Conservation (phyloP, 2,888 invertebrate species). For the Aethes cnicana region DNA sequence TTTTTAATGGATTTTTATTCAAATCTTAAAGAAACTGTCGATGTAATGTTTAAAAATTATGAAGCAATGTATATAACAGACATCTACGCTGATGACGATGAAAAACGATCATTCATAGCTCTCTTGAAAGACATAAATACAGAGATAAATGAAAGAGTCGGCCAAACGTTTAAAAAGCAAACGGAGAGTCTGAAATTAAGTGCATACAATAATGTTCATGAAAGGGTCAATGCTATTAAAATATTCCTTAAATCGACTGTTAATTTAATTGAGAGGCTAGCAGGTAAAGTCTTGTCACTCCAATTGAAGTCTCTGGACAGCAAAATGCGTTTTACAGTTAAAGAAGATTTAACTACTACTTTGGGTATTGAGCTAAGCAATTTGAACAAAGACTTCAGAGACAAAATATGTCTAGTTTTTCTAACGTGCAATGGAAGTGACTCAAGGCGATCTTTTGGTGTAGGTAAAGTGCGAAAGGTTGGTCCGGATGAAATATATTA, state of each 20-base stretch:
- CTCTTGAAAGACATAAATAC: conserved; percentile 41
- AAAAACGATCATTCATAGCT: conserved; percentile 41
- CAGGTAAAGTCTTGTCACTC: conserved; percentile 35
- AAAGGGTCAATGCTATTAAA: conserved; percentile 45
- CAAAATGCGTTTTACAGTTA: conserved; percentile 39
- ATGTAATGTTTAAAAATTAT: conserved; percentile 53
- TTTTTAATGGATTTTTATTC: conserved; percentile 52
- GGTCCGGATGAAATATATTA: not conserved
- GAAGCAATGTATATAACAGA: conserved; percentile 61
- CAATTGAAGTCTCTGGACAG: conserved; percentile 38
- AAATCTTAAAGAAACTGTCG: conserved; percentile 52
- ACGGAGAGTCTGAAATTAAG: conserved; percentile 45
- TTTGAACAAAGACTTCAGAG: conserved; percentile 40
- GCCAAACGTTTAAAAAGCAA: conserved; percentile 43
- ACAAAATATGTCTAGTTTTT: conserved; percentile 53
- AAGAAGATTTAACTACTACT: conserved; percentile 52
- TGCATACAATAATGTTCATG: conserved; percentile 39
- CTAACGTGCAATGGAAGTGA: conserved; percentile 49
- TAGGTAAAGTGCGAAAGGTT: too few species aligned
- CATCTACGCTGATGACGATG: conserved; percentile 42
- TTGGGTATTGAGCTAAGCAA: conserved; percentile 53
- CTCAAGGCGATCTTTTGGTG: not conserved
- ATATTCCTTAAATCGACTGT: conserved; percentile 43
- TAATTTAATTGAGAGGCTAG: conserved; percentile 35
- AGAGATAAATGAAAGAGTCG: conserved; percentile 38